Base-by-base conservation (phyloP, 2,888 invertebrate species). In the Ferrisia virgata region DNA sequence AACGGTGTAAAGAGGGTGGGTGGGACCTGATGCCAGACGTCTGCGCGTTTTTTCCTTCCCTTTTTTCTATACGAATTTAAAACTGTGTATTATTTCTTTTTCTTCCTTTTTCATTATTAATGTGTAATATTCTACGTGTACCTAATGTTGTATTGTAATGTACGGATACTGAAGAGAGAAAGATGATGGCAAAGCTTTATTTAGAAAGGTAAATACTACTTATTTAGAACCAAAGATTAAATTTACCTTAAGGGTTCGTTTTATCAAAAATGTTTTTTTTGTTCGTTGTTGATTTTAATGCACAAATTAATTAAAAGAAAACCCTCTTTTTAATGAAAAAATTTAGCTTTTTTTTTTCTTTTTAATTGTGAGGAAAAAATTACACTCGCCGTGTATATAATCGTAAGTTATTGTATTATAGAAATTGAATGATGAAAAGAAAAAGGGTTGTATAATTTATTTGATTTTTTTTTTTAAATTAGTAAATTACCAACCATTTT, bases 211-310 rank as follows among this genome's bases (percentile, higher is more conserved):
- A 80, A 47, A 80, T 80, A 43, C 80, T 80, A 80, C 80, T 80
- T 80, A 80, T 47, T 80, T 53, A 53, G 47, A 80, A 80, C 80
- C 80, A 80, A 80, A 80, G 80, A 80, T 80, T 80, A 31, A 80
- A 80, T 80, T 80, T 80, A 33, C 80, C 33, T 80, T 80, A 80
- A 28, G 53, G 53, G 80, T n/a, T 80, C 47, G 79, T 79, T 79
- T n/a, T 79, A 28, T 47, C 47, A 43, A 31, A 43, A 18, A 33
- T 53, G 39, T 64, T 69, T 15, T 64, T 69, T 15, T 82, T 82
- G 15, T 82, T 82, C 69, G 58, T 82, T 69, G 64, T 82, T 69
- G 31, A 82, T 39, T 82, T 69, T 33, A n/a, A 39, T 69, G 64
- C 82, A 64, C 82, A 82, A 82, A 69, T 15, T 28, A 11, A 11